phyloP scores from a whole-genome alignment of 2,113 vertebrate species.

The Carassius carassius region DNA sequence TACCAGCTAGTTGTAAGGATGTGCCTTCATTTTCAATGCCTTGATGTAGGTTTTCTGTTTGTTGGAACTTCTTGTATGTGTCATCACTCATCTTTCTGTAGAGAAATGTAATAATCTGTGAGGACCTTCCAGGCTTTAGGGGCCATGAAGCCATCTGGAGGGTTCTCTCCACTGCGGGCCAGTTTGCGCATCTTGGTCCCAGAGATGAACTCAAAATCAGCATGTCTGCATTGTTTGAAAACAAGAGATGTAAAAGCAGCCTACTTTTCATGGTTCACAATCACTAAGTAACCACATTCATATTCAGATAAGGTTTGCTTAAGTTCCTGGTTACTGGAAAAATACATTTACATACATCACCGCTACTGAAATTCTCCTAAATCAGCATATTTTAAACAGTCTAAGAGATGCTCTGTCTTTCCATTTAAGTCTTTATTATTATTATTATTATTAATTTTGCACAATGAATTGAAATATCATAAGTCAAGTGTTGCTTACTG shows the following conservation, averaged over 20 bases:
- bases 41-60: not conserved
- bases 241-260: not conserved
- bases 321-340: not conserved
- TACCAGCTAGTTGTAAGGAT: not conserved
- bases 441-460: no score
- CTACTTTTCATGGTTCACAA: not conserved
- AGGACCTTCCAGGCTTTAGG: conserved; percentile 93
- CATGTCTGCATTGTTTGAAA: conserved; percentile 72
- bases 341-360: not conserved
- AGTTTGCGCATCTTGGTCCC: conserved; percentile 95
- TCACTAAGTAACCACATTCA: not conserved
- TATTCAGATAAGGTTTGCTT: not conserved
- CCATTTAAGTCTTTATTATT: no score
- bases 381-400: not conserved
- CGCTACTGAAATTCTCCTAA: not conserved
- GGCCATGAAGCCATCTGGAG: conserved; percentile 95
- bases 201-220: conserved; percentile 96
- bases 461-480: no score
- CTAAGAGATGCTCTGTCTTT: no score
- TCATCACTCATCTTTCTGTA: conserved; percentile 84
- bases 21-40: conserved; percentile 2
- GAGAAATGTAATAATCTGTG: conserved; percentile 87
- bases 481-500: no score
- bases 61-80: conserved; percentile 7
- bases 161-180: conserved; percentile 85